Percentiles rank a stretch among this genome's conserved stretches.
These are phyloP conservation scores for Trematomus loennbergii DNA, from an alignment of 2,113 vertebrate genomes.

Conservation along the genomic window DNA sequence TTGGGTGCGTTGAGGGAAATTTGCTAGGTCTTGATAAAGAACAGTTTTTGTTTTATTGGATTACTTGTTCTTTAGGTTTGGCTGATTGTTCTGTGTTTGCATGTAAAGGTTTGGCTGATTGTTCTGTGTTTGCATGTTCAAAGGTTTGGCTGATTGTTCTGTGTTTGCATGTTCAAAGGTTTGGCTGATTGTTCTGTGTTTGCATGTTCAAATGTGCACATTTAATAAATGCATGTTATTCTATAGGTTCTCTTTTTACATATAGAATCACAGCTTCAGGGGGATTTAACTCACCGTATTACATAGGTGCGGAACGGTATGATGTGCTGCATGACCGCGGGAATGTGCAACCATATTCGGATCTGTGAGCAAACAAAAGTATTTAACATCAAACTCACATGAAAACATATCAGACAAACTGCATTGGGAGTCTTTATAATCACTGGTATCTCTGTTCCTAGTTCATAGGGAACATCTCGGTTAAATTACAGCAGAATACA, in stretches of 20 bases:
- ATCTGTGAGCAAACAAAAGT: conserved; percentile 84
- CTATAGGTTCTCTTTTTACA: too few relatives aligned
- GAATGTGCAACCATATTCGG: conserved; percentile 99
- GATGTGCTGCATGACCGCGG: conserved; percentile 99
- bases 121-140: too few relatives aligned
- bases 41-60: too few relatives aligned
- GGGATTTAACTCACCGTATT: conserved; percentile 89
- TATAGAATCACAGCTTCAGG: background rate
- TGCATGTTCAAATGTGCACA: background rate
- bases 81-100: background rate
- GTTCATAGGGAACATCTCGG: background rate
- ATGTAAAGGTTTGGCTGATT: too few relatives aligned
- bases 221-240: too few relatives aligned
- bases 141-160: too few relatives aligned
- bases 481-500: background rate
- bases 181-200: too few relatives aligned
- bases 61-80: background rate
- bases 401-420: background rate
- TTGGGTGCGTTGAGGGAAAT: background rate
- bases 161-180: too few relatives aligned
- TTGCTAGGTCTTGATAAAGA: background rate
- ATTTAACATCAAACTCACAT: background rate
- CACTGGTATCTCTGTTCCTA: background rate
- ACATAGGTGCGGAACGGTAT: conserved; percentile 98
- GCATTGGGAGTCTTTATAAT: too few relatives aligned